Evolutionary conservation across 2,797 vertebrate species (phyloP).

Genomic region (Mionectes olivaceus): DNA sequence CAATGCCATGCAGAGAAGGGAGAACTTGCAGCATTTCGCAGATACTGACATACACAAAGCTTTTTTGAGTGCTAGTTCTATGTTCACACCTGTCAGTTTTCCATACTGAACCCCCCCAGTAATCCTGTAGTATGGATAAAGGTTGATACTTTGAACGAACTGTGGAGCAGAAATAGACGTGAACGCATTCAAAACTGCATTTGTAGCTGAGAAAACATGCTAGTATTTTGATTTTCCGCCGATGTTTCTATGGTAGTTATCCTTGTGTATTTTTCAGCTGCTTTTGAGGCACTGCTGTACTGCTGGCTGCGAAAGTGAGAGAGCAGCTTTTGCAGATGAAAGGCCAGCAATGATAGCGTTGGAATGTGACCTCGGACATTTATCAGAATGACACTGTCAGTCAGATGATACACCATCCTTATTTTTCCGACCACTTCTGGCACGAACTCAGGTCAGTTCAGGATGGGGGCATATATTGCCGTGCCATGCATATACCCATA

Average conservation of each 20-base stretch:
- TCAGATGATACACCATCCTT: neutral
- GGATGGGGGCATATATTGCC: neutral
- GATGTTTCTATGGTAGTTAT: neutral
- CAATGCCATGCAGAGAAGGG: neutral
- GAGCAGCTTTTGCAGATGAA: slow-evolving; percentile 23
- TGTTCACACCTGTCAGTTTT: neutral
- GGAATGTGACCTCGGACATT: slow-evolving; percentile 30
- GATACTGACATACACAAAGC: neutral
- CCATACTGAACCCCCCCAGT: neutral
- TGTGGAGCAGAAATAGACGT: neutral
- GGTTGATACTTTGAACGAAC: neutral
- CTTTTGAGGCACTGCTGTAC: neutral
- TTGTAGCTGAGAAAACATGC: neutral
- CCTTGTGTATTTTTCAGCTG: neutral
- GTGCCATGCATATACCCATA: neutral
- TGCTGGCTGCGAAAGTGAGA: neutral
- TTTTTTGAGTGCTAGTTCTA: neutral
- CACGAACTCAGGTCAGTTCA: neutral
- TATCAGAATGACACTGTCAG: slow-evolving; percentile 4
- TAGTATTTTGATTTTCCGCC: neutral
- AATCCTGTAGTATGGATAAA: neutral
- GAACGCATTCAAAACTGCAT: neutral
- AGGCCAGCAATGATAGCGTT: neutral
- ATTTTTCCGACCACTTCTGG: neutral
- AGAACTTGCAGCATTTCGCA: neutral